Evolutionary conservation across 2,888 invertebrate genomes (phyloP).

Genomic region (Charanyca ferruginea): DNA sequence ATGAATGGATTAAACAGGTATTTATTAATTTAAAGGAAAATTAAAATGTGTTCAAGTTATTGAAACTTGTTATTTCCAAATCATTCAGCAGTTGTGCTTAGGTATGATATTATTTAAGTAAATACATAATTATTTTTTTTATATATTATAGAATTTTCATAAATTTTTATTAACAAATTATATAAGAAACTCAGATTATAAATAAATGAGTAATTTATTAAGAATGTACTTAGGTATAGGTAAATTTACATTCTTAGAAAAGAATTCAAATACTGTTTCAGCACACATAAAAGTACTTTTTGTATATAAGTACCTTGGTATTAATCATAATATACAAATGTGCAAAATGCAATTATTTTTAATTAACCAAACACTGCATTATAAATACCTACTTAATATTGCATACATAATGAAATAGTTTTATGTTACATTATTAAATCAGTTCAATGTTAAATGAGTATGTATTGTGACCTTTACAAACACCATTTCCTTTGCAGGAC

Average conservation of each 20-base stretch:
- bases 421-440: not conserved
- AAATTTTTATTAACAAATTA: too few species aligned
- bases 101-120: too few species aligned
- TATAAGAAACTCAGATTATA: too few species aligned
- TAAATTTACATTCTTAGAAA: not conserved
- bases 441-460: conserved; percentile 22
- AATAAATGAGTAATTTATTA: too few species aligned
- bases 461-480: conserved; percentile 23
- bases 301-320: not conserved
- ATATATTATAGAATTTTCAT: too few species aligned
- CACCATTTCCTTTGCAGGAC: conserved; percentile 17
- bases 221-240: too few species aligned
- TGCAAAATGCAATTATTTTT: conserved; percentile 20
- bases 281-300: not conserved
- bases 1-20: too few species aligned
- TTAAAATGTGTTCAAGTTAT: too few species aligned
- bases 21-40: too few species aligned
- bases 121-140: too few species aligned
- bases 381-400: conserved; percentile 2
- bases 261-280: not conserved
- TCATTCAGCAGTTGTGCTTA: too few species aligned
- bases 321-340: conserved; percentile 1
- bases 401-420: not conserved
- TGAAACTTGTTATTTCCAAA: too few species aligned
- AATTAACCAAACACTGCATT: conserved; percentile 15